Conservation (phyloP, 2,888 invertebrate genomes). For the Tetheella fluctuosa region DNA sequence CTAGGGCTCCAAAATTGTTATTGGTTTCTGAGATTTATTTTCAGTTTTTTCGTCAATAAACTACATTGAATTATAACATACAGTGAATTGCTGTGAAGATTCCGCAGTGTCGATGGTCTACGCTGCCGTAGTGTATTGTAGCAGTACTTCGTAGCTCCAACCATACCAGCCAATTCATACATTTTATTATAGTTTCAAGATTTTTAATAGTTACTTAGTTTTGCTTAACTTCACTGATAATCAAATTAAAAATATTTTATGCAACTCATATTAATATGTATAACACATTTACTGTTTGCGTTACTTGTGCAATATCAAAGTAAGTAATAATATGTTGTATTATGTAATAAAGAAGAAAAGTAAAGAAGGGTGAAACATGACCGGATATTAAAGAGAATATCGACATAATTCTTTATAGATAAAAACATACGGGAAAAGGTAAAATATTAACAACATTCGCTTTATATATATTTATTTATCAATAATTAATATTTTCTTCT, state of each 20-base stretch:
- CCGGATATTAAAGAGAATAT: not conserved
- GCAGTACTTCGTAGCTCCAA: not conserved
- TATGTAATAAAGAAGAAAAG: not conserved
- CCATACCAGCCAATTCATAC: too few species aligned
- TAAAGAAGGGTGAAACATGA: not conserved
- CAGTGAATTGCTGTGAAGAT: too few species aligned
- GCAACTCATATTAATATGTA: too few species aligned
- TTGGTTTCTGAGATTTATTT: not conserved
- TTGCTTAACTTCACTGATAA: too few species aligned
- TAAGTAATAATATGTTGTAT: too few species aligned
- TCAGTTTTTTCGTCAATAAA: too few species aligned
- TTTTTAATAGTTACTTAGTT: too few species aligned
- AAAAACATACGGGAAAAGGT: not conserved
- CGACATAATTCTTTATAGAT: not conserved
- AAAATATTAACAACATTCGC: not conserved
- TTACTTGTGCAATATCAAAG: not conserved
- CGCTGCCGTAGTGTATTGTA: not conserved
- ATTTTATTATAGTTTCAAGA: too few species aligned
- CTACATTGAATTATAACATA: too few species aligned
- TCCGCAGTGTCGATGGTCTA: not conserved
- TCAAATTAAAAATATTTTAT: too few species aligned
- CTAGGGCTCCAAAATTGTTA: not conserved
- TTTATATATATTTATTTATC: not conserved
- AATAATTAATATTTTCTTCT: not conserved
- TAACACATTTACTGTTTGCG: not conserved